A percentile compares a stretch with the other conserved stretches of the same genome.
These are phyloP conservation scores for Oreotrochilus melanogaster DNA, from an alignment of 2,113 vertebrate genomes.

Conservation along the genomic window DNA sequence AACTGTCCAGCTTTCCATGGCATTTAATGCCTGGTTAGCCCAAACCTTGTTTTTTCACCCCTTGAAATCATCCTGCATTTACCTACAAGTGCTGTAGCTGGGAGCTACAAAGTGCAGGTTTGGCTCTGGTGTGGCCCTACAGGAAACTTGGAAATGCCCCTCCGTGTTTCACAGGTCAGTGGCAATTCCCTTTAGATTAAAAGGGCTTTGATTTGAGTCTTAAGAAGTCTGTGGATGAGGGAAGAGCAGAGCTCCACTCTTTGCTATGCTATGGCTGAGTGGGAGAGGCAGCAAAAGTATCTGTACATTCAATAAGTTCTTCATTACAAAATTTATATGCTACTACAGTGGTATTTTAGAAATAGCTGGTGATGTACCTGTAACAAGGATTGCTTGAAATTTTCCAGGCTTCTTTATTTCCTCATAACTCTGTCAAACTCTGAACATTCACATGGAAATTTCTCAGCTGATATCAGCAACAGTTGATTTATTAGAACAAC, in stretches of 20 bases:
- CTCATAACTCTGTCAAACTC: not conserved
- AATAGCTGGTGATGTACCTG: not conserved
- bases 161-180: not conserved
- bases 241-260: not conserved
- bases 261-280: fast-evolving
- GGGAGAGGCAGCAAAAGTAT: not conserved
- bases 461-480: not conserved
- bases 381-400: not conserved
- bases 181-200: not conserved
- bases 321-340: not conserved
- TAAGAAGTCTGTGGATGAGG: not conserved
- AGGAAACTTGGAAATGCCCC: not conserved
- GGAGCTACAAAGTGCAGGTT: not conserved
- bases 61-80: not conserved
- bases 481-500: constrained; percentile 7
- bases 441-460: not conserved
- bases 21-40: not conserved
- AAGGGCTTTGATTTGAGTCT: not conserved
- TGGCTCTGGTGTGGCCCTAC: fast-evolving
- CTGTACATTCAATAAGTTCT: not conserved
- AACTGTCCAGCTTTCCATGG: not conserved
- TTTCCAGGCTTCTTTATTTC: not conserved
- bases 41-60: not conserved
- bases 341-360: not conserved
- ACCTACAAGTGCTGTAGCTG: not conserved